Base-by-base conservation (phyloP, 2,888 invertebrate genomes). In the Podabrus alpinus region DNA sequence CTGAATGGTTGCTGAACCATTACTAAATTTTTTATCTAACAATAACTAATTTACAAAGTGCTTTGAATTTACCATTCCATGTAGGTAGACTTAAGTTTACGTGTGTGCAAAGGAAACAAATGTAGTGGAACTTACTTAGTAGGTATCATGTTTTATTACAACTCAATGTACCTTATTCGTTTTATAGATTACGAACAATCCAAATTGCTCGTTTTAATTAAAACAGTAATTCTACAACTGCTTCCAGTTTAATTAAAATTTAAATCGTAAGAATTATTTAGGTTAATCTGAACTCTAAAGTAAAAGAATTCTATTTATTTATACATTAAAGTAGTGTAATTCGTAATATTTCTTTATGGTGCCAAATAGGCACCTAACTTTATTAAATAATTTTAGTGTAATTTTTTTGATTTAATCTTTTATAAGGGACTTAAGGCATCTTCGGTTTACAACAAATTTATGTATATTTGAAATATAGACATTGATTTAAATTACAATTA, bases 401-500 rank as follows among this genome's bases (percentile, higher is more conserved):
- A 45, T n/a, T 45, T 45, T 45, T 45, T n/a, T 45, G n/a, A 45
- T 45, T 45, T 7, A 45, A 45, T 3, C n/a, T 7, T n/a, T 45
- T n/a, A 45, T 45, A 45, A n/a, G n/a, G 24, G 10, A n/a, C 5
- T n/a, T n/a, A n/a, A n/a, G 45, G 13, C 9, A n/a, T 5, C 45
- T n/a, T 7, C 3, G n/a, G 5, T 45, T 45, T 45, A n/a, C 45
- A 45, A 45, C n/a, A 45, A 45, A 45, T 45, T n/a, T 45, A 45
- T 45, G 45, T 45, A n/a, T 45, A 45, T 45, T 45, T 45, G 45
- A 45, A 45, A 45, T 45, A 45, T 45, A 45, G 45, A 45, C 45
- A 45, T 45, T 70, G 66, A 72, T 75, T 75, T 75, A 62, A 69
- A 72, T 75, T 45, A 75, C 72, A 69, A 75, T 69, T 29, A 75